These are phyloP conservation scores for Drosophila orena DNA, from an alignment of 1,140 invertebrate species.

Conservation along the genomic window DNA sequence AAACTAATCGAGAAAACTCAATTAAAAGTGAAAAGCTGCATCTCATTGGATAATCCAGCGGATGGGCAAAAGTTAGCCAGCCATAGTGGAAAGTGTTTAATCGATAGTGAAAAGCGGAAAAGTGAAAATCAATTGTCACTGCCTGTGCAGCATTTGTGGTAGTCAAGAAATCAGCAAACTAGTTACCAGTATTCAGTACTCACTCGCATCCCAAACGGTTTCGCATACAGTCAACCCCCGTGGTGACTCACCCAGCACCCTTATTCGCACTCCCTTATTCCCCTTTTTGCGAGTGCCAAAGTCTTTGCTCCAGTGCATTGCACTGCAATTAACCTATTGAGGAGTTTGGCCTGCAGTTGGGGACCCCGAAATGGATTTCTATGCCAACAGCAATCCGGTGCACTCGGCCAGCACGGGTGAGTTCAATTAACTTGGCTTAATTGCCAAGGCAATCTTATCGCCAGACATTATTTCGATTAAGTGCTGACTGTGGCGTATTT, in stretches of 20 bases:
- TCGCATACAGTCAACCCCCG: conserved; percentile 32
- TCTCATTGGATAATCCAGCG: conserved; percentile 43
- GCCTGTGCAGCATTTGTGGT: conserved; percentile 26
- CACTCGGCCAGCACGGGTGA: conserved; percentile 62
- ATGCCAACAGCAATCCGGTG: conserved; percentile 54
- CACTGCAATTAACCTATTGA: conserved; percentile 68
- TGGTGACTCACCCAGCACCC: conserved; percentile 33
- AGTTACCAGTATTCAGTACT: not conserved
- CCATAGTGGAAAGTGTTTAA: conserved; percentile 72
- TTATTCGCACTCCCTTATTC: not conserved
- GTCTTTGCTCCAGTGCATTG: conserved; percentile 52
- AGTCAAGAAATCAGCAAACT: conserved; percentile 15
- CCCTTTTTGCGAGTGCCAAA: not conserved
- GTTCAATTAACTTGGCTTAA: conserved; percentile 53
- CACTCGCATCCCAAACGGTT: conserved; percentile 38
- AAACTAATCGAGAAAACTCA: conserved; percentile 45
- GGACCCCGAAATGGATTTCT: conserved; percentile 72
- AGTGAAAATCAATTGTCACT: conserved; percentile 53
- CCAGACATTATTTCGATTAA: conserved; percentile 20
- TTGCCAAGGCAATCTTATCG: conserved; percentile 60
- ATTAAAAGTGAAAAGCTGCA: conserved; percentile 61
- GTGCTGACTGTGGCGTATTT: conserved; percentile 22
- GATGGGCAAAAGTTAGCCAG: conserved; percentile 43
- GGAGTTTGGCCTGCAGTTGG: conserved; percentile 15
- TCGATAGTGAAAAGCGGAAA: conserved; percentile 71